phyloP scores from a whole-genome alignment of 2,797 vertebrate species.

The Falco novaeseelandiae region DNA sequence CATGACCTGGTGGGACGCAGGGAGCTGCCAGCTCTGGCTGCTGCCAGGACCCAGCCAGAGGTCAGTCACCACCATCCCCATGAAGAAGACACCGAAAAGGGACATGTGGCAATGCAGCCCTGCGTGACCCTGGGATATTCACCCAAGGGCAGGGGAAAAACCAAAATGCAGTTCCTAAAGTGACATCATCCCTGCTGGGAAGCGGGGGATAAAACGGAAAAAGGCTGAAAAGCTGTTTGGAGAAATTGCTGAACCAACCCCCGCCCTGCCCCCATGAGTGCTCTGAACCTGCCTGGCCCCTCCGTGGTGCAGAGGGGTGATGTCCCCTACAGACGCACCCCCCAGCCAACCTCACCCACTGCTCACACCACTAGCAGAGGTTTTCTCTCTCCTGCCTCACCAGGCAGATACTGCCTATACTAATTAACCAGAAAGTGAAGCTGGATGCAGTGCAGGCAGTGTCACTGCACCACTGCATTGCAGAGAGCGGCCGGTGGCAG shows the following conservation, averaged over 20 bases:
- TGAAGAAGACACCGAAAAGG: neutral
- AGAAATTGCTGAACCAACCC: neutral
- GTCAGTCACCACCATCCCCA: neutral
- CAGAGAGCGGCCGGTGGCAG: accelerated
- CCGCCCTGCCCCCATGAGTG: no score
- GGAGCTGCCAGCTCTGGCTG: neutral
- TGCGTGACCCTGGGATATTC: accelerated
- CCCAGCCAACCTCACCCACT: neutral
- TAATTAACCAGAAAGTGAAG: neutral
- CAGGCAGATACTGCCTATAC: neutral
- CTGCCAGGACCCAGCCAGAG: neutral
- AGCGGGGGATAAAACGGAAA: neutral
- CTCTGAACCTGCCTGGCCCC: neutral
- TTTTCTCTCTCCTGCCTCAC: neutral
- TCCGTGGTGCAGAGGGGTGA: accelerated
- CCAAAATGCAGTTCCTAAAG: neutral
- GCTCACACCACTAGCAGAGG: accelerated
- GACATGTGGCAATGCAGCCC: neutral
- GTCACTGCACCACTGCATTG: neutral
- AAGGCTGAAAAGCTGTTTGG: neutral
- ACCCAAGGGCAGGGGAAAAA: neutral
- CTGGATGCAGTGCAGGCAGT: accelerated
- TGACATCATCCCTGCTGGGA: neutral
- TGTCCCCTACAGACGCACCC: accelerated
- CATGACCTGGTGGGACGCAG: neutral